Conservation (phyloP, 2,888 invertebrate genomes). For the Crossocerus cetratus region DNA sequence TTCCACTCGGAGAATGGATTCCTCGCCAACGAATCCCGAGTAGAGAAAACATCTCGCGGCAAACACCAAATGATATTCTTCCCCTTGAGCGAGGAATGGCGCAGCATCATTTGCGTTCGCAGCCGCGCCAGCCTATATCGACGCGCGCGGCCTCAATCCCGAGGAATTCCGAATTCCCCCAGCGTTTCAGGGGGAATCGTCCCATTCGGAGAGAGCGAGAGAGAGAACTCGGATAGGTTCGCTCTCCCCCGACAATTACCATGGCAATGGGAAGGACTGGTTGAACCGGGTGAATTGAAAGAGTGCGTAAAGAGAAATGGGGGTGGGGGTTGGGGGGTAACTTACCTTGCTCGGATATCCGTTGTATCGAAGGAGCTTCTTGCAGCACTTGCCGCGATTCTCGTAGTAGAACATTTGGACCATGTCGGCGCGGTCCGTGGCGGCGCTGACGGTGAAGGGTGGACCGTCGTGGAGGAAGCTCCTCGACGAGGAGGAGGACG, state of each 20-base stretch:
- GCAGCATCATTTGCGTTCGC: neutral
- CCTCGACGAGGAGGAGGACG: conserved; percentile 51
- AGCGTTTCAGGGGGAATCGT: neutral
- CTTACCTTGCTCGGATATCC: conserved; percentile 89
- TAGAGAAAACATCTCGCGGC: neutral
- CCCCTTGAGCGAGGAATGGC: neutral
- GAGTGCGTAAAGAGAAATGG: neutral
- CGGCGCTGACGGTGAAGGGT: conserved; percentile 74
- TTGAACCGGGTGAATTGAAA: too few relatives aligned
- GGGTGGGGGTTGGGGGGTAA: neutral
- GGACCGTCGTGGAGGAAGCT: conserved; percentile 61
- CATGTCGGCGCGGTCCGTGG: conserved; percentile 76
- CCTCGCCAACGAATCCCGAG: neutral
- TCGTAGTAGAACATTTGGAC: conserved; percentile 86
- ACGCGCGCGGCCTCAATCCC: too few relatives aligned
- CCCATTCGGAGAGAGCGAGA: neutral
- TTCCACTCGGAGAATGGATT: neutral
- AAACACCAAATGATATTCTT: neutral
- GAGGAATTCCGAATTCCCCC: neutral
- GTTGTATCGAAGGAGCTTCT: conserved; percentile 88
- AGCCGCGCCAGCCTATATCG: neutral
- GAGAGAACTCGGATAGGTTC: too few relatives aligned
- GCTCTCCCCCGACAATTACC: too few relatives aligned
- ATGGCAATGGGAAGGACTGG: too few relatives aligned
- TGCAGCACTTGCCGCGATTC: conserved; percentile 89